Evolutionary conservation across 1,140 invertebrate genomes (phyloP), one percentile per base, ranked within the genome.

Genomic region (Psix sp.): DNA sequence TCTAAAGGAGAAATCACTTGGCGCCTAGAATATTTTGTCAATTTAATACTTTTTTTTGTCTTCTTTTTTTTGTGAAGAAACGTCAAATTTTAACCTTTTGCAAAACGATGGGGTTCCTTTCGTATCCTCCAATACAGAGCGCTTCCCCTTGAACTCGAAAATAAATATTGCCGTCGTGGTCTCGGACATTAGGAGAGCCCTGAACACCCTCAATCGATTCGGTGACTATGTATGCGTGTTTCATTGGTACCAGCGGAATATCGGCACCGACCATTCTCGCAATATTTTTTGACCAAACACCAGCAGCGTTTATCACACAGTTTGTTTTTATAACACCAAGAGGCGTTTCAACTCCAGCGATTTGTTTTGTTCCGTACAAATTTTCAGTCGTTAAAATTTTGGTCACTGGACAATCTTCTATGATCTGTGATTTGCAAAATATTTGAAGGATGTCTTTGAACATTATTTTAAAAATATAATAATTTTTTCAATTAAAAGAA

Each of bases 181-280:
- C 95, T 54, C 95, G 84, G 11, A 96, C 88, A 77, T 96, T 96
- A 2, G 95, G 95, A 66, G 92, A 86, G 7, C 90, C 91, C 31
- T 92, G 88, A 0, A 94, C 90, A 60, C 91, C 91, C 5, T 92
- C 89, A 33, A 96, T 93, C 1, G 89, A 88, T 57, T 96, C 93
- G 0, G 92, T 94, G 0, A 96, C 91, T 3, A 97, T 91, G 76
- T 96, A 97, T 0, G 95, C 92, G 79, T 97, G 95, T 81, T 96
- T 95, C 90, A 96, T 95, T 0, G 94, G 91, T 17, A 92, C 85
- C 13, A 96, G 68, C 0, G 95, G 95, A 6, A 96, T 89, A 6
- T 89, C 84, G 0, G 94, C 79, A 1, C 93, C 93, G 13, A 92
- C 91, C 84, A 92, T 91, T 60, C 90, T 87, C 0, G 93, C 90